These are phyloP conservation scores for Acleris laterana DNA, from an alignment of 2,888 invertebrate genomes.

Conservation along the genomic window DNA sequence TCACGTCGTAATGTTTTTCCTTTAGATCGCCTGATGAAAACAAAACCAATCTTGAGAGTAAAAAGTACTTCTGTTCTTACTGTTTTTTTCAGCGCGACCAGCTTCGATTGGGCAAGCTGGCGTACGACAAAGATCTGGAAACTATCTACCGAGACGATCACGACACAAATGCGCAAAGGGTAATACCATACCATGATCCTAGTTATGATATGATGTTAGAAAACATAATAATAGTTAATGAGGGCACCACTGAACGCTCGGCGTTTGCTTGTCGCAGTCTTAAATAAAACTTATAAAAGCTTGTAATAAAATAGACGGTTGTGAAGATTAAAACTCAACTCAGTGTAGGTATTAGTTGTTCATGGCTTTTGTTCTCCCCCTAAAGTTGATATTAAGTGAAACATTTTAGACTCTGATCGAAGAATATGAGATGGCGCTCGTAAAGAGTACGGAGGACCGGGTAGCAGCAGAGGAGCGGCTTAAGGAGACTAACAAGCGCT, in stretches of 20 bases:
- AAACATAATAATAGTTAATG: no score
- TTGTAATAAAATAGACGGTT: no score
- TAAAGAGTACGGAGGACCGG: slow-evolving; percentile 77
- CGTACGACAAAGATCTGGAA: slow-evolving; percentile 82
- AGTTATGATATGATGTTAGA: no score
- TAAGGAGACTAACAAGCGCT: slow-evolving; percentile 69
- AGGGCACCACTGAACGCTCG: no score
- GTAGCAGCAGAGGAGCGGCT: slow-evolving; percentile 79
- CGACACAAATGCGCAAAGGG: slow-evolving; percentile 85
- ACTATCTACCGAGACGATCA: slow-evolving; percentile 84
- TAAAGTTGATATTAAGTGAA: background rate
- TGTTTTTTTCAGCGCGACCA: slow-evolving; percentile 63
- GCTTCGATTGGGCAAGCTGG: slow-evolving; percentile 58
- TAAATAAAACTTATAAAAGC: no score
- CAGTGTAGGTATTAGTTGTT: no score
- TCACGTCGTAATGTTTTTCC: no score
- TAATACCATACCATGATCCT: slow-evolving; percentile 48
- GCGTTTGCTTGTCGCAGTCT: no score
- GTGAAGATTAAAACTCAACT: no score
- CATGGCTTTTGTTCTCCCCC: background rate
- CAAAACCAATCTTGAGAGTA: background rate
- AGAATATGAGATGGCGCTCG: slow-evolving; percentile 81
- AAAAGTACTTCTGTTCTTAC: background rate
- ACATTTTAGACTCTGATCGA: slow-evolving; percentile 72
- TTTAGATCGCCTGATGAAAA: background rate